Percentiles rank a stretch among this genome's conserved stretches.
These are phyloP conservation scores for Drosophila histrio DNA, from an alignment of 2,888 invertebrate genomes.

Conservation along the genomic window DNA sequence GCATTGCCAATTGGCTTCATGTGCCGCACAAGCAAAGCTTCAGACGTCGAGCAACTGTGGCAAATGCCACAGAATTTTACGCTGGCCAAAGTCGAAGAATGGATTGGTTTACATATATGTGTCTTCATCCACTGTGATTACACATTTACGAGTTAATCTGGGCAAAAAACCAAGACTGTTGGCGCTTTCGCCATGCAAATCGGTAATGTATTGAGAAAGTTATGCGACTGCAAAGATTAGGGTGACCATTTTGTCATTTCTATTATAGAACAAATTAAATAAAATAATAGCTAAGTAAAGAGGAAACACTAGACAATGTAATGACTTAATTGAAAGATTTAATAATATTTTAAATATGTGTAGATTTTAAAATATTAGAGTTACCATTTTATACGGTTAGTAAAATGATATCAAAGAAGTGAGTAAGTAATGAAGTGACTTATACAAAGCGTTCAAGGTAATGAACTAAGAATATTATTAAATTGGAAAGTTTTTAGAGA, in stretches of 20 bases:
- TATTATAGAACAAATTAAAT: neutral
- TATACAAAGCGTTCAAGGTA: too few relatives aligned
- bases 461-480: too few relatives aligned
- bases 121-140: conserved; percentile 3
- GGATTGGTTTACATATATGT: conserved; percentile 21
- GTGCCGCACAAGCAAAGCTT: conserved; percentile 16
- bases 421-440: too few relatives aligned
- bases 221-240: neutral
- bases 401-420: too few relatives aligned
- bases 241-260: neutral
- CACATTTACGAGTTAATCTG: conserved; percentile 4
- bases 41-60: conserved; percentile 22
- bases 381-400: neutral
- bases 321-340: neutral
- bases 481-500: neutral
- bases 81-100: conserved; percentile 18
- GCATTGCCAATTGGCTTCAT: conserved; percentile 58
- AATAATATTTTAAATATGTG: neutral
- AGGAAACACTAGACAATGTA: neutral
- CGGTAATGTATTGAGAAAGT: neutral
- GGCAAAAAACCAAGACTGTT: neutral
- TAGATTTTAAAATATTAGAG: neutral
- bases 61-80: conserved; percentile 46
- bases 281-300: neutral
- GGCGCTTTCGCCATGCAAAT: conserved; percentile 8